Percentiles rank a stretch among this genome's conserved stretches.
These are phyloP conservation scores for Acleris literana DNA, from an alignment of 2,888 invertebrate species.

Conservation along the genomic window DNA sequence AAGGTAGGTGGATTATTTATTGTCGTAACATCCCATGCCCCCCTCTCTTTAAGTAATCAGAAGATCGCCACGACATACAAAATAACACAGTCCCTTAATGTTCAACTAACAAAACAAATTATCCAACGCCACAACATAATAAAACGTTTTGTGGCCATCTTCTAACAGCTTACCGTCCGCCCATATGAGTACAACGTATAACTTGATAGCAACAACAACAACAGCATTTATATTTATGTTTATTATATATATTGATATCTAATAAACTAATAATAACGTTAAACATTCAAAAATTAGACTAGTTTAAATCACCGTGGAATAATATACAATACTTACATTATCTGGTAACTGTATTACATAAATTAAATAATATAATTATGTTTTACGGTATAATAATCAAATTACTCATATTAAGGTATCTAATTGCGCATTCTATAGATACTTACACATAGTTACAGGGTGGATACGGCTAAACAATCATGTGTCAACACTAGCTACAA, in stretches of 20 bases:
- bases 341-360: conserved; percentile 38
- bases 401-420: conserved; percentile 43
- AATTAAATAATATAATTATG: conserved; percentile 45
- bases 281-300: conserved; percentile 44
- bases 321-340: conserved; percentile 34
- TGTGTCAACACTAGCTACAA: conserved; percentile 69
- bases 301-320: conserved; percentile 35
- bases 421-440: conserved; percentile 68
- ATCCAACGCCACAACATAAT: neutral
- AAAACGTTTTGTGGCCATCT: conserved; percentile 35
- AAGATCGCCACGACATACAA: conserved; percentile 55
- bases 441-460: conserved; percentile 51
- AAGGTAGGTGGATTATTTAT: conserved; percentile 23
- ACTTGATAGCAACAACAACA: conserved; percentile 83
- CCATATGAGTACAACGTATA: conserved; percentile 74
- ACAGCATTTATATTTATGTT: conserved; percentile 79
- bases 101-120: neutral
- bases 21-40: conserved; percentile 62
- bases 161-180: conserved; percentile 55
- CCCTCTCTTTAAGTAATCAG: conserved; percentile 49
- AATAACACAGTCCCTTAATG: conserved; percentile 6
- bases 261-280: conserved; percentile 58
- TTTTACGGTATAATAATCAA: conserved; percentile 40
- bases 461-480: conserved; percentile 56
- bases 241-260: conserved; percentile 56